Conservation (phyloP, 2,797 vertebrate species). For the Pangasius larnaudii region DNA sequence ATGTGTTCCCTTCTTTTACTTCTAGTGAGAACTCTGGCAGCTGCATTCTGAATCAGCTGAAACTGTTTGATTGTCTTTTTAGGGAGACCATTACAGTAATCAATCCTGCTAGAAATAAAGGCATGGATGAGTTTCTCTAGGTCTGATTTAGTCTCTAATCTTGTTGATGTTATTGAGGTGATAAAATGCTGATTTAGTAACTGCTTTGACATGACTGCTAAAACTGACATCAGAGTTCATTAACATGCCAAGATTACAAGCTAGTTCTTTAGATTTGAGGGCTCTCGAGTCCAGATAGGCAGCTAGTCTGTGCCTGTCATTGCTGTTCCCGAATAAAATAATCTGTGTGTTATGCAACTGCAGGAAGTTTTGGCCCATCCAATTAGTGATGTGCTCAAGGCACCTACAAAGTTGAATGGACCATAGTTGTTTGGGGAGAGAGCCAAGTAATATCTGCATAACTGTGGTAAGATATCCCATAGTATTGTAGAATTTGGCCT, state of each 20-base stretch:
- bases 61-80: no score
- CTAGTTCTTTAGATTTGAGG: not conserved
- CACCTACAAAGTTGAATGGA: no score
- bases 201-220: not conserved
- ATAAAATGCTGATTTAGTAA: constrained; percentile 8
- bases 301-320: not conserved
- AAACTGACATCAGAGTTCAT: not conserved
- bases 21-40: no score
- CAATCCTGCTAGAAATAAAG: not conserved
- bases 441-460: no score
- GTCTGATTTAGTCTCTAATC: not conserved
- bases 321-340: not conserved
- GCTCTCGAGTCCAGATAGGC: not conserved
- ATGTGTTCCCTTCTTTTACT: no score
- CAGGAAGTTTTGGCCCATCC: no score
- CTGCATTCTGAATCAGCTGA: no score
- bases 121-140: not conserved
- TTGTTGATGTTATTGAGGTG: not conserved
- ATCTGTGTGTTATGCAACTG: no score
- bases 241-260: not conserved
- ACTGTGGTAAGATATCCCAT: no score
- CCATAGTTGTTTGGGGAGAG: no score
- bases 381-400: no score
- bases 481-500: no score
- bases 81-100: not conserved